Base-by-base conservation (phyloP, 1,140 invertebrate genomes). In the Caerostris extrusa region DNA sequence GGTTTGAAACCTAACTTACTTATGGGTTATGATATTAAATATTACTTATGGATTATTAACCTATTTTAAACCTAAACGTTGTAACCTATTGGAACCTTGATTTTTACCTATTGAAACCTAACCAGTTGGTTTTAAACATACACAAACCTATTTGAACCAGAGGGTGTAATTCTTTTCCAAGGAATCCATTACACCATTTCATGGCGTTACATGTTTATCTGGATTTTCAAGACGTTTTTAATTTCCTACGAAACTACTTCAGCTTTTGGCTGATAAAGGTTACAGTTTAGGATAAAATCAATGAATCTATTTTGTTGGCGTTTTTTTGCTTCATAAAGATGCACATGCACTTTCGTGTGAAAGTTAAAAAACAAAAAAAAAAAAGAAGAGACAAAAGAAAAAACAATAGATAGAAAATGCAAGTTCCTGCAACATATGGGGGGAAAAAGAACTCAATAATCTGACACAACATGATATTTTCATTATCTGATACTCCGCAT, bases 401-500 rank as follows among this genome's bases (percentile, higher is more conserved):
- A n/a, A n/a, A n/a, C n/a, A n/a, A n/a, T n/a, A n/a, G n/a, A n/a
- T n/a, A n/a, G n/a, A n/a, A n/a, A n/a, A n/a, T n/a, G n/a, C n/a
- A n/a, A n/a, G n/a, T n/a, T n/a, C n/a, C 50, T 77, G 34, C 69
- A 77, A 34, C 69, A 77, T 77, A 77, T 77, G 34, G 50, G 50
- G 69, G 69, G 69, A 53, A 34, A 77, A 77, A 50, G 69, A 77
- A 34, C 69, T 34, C 82, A 58, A 56, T 83, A 57, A 56, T 56
- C 82, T 55, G 53, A 58, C 82, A 83, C 19, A 57, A 83, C 82
- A 83, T 58, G 82, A 83, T 83, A 83, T 83, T 83, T 83, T 83
- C 82, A 83, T 83, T 83, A 83, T 83, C 56, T 58, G 82, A 83
- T 83, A 83, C 53, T 83, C 82, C 4, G 56, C 82, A 83, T 83